Evolutionary conservation across 2,797 vertebrate genomes (phyloP), one percentile per base, ranked within the genome.

Genomic region (Strix occidentalis): DNA sequence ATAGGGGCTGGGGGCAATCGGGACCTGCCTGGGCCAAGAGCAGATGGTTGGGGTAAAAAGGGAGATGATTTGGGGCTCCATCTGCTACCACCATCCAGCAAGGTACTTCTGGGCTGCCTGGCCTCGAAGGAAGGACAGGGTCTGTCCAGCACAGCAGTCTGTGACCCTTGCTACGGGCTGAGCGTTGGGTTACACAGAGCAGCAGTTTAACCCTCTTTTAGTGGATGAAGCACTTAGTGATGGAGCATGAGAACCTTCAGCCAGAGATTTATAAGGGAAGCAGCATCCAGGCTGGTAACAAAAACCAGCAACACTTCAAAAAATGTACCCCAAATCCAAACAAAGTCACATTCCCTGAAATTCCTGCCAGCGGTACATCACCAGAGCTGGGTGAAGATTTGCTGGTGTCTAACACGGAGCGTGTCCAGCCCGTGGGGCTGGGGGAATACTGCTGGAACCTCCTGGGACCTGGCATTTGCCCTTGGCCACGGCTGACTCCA

Each of bases 1-100:
- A 1, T 0, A 14, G 37, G 26, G 23, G 16, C 11, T 51, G n/a
- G 39, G 13, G 16, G 5, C 1, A 1, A 26, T 11, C 0, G 3
- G 69, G 60, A 60, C 23, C 3, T 45, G 31, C 37, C 21, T 0
- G 0, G 6, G 37, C 24, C 0, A 1, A 23, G 25, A 68, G 72
- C 1, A 2, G 11, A 25, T 26, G 26, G 26, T 17, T 39, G 64
- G 56, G 61, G 21, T 26, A 5, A 10, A 71, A 80, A 63, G 11
- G 16, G 68, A 66, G 13, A 9, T 7, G 63, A 69, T 43, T 4
- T n/a, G 81, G 54, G 58, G 28, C 23, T 71, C 48, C 6, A 1
- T 45, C 28, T 31, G 48, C 39, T 53, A 24, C 35, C 26, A 10
- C 3, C 11, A 26, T 8, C 23, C 39, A 31, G 19, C 12, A 41